These are phyloP conservation scores for Platalea minor DNA, from an alignment of 2,797 vertebrate species.

Conservation along the genomic window DNA sequence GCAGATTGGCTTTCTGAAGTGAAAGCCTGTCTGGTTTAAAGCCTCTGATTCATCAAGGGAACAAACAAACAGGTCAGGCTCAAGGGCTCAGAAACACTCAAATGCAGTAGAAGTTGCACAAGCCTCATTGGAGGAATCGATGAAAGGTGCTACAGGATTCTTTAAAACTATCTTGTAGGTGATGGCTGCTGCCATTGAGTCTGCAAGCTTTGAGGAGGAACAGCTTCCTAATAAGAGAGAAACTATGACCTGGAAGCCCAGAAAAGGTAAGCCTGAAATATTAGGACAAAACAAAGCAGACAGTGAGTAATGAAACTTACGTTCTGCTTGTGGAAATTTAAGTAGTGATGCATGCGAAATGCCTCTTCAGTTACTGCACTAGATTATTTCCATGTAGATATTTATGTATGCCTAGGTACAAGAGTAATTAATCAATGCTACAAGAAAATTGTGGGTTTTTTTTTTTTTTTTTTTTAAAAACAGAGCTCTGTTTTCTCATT, in stretches of 20 bases:
- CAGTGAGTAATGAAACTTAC: neutral
- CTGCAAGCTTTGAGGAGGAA: neutral
- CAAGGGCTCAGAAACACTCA: neutral
- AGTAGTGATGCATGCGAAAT: neutral
- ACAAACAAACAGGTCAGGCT: neutral
- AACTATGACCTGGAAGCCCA: neutral
- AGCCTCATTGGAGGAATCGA: neutral
- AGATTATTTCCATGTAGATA: neutral
- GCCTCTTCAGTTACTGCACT: neutral
- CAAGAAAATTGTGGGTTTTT: neutral
- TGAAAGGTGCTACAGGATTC: neutral
- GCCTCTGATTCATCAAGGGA: neutral
- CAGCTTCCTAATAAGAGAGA: neutral
- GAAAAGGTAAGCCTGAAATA: constrained; percentile 4
- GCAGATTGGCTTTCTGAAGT: neutral
- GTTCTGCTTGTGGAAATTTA: neutral
- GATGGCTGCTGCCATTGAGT: neutral
- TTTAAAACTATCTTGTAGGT: constrained; percentile 4
- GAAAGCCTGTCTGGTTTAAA: neutral
- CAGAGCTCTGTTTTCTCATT: neutral
- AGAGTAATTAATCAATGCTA: neutral
- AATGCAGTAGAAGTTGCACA: neutral
- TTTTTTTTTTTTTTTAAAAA: neutral
- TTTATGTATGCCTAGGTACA: neutral
- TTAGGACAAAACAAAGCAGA: neutral